These are phyloP conservation scores for Carlito syrichta DNA, from an alignment of 2,113 vertebrate species.

Conservation along the genomic window DNA sequence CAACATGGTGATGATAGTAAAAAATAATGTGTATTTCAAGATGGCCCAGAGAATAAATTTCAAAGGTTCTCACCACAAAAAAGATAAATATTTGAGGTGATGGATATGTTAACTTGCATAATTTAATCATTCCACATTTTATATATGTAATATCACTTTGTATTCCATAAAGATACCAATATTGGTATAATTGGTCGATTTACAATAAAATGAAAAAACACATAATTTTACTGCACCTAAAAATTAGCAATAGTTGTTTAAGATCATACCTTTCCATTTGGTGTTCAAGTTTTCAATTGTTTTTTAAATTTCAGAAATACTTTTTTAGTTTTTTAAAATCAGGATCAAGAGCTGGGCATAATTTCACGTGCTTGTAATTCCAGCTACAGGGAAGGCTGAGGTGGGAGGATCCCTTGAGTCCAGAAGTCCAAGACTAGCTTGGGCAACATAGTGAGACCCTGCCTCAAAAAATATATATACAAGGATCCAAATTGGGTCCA, in stretches of 20 bases:
- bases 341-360: background rate
- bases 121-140: no score
- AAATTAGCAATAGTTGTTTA: background rate
- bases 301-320: background rate
- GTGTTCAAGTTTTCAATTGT: background rate
- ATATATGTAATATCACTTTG: background rate
- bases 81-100: background rate
- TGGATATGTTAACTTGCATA: background rate
- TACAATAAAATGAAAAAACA: background rate
- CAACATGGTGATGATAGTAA: background rate
- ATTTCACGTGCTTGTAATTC: background rate
- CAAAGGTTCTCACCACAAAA: background rate
- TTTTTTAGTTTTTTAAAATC: background rate
- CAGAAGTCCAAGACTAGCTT: background rate
- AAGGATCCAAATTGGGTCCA: background rate
- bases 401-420: background rate
- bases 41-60: background rate
- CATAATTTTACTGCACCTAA: background rate
- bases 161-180: background rate
- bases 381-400: background rate
- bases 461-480: background rate
- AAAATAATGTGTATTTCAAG: background rate
- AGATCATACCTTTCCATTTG: background rate
- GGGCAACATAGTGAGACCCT: background rate
- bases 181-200: background rate